Conservation (phyloP, 2,888 invertebrate species). For the Busseola fusca region DNA sequence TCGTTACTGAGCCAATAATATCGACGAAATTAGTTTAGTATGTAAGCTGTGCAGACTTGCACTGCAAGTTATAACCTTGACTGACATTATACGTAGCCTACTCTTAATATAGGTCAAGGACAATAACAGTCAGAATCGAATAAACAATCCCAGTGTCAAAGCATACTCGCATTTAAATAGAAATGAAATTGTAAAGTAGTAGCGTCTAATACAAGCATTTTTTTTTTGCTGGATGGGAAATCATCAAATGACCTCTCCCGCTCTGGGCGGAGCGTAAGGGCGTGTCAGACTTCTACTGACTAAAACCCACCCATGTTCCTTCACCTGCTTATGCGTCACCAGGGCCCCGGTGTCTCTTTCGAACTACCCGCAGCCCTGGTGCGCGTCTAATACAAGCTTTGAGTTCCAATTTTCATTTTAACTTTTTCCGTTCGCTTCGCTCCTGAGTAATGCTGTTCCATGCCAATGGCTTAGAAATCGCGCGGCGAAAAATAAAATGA, state of each 20-base stretch:
- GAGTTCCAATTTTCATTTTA: slow-evolving; percentile 49
- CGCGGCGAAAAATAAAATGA: slow-evolving; percentile 45
- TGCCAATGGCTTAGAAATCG: slow-evolving; percentile 46
- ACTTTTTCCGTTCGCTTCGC: slow-evolving; percentile 46
- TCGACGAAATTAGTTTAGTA: slow-evolving; percentile 3
- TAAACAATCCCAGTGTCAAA: slow-evolving; percentile 36
- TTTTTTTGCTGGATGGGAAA: no score
- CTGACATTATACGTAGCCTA: slow-evolving; percentile 18
- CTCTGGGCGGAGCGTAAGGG: no score
- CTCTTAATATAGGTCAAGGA: slow-evolving; percentile 42
- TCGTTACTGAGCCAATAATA: neutral
- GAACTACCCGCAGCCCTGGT: no score
- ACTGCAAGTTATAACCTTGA: slow-evolving; percentile 37
- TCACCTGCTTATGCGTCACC: no score
- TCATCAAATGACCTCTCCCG: no score
- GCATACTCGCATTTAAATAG: slow-evolving; percentile 35
- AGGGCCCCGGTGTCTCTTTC: no score
- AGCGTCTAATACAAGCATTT: slow-evolving; percentile 35
- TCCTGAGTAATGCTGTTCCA: slow-evolving; percentile 54
- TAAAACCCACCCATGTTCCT: no score
- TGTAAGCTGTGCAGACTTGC: slow-evolving; percentile 13
- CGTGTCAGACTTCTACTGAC: no score
- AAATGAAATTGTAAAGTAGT: slow-evolving; percentile 16
- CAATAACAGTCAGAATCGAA: slow-evolving; percentile 29
- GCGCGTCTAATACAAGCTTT: slow-evolving; percentile 36